These are phyloP conservation scores for Zapornia atra DNA, from an alignment of 2,113 vertebrate genomes.

Conservation along the genomic window DNA sequence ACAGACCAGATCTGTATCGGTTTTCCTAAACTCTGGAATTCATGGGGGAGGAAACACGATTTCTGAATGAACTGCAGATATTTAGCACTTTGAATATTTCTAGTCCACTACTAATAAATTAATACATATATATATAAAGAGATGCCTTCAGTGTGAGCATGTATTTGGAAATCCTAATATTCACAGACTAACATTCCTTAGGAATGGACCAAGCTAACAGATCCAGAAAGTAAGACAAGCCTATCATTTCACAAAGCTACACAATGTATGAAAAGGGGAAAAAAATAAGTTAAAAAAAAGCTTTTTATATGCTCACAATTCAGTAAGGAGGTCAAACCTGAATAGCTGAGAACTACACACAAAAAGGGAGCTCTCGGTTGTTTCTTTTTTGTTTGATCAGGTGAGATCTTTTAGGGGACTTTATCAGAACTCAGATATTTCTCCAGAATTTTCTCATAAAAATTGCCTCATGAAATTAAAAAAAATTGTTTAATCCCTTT, in stretches of 20 bases:
- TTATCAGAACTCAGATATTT: not conserved
- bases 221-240: not conserved
- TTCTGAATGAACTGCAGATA: not conserved
- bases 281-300: rapidly evolving
- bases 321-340: not conserved
- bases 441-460: not conserved
- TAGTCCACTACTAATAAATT: not conserved
- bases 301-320: not conserved
- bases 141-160: not conserved
- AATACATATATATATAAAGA: not conserved
- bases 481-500: not conserved
- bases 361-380: not conserved
- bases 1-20: not conserved
- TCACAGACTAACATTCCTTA: not conserved
- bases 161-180: not conserved
- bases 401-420: not conserved
- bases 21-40: constrained; percentile 11
- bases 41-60: not conserved
- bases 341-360: not conserved
- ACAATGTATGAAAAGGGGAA: not conserved
- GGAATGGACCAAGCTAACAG: not conserved
- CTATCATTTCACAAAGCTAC: not conserved
- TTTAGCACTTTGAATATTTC: not conserved
- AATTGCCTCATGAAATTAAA: not conserved
- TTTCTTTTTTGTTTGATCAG: not conserved